phyloP scores from a whole-genome alignment of 2,113 vertebrate species.

The Chloropsis hardwickii region DNA sequence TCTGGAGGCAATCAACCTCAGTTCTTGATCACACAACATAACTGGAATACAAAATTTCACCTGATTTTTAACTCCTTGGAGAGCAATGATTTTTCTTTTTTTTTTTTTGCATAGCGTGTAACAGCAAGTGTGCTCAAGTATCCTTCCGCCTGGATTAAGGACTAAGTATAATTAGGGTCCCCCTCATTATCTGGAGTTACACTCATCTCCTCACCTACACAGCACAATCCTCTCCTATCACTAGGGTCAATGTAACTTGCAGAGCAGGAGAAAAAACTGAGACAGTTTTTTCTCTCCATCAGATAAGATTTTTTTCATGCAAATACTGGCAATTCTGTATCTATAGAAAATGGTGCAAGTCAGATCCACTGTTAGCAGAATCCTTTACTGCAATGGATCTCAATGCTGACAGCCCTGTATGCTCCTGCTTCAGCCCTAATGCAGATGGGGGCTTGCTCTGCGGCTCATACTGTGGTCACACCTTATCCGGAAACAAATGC shows the following conservation, averaged over 20 bases:
- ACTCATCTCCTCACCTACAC: neutral
- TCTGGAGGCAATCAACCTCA: neutral
- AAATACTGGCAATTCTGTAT: neutral
- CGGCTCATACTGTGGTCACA: accelerated
- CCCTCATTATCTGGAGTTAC: neutral
- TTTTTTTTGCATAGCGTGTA: neutral
- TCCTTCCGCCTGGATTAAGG: neutral
- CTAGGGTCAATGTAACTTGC: neutral
- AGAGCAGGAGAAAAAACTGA: neutral
- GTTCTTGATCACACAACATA: neutral
- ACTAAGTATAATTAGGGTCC: neutral
- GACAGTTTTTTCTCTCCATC: neutral
- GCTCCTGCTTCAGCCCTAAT: neutral
- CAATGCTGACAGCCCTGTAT: neutral
- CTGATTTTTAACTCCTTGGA: neutral
- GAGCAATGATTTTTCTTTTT: neutral
- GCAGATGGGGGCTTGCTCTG: neutral
- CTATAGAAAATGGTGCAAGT: neutral
- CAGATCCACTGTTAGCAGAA: neutral
- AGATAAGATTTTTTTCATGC: neutral
- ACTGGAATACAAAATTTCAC: neutral
- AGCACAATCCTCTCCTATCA: neutral
- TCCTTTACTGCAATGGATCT: neutral
- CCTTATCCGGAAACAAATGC: neutral
- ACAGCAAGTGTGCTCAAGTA: neutral